Conservation (phyloP, 2,797 vertebrate species). For the Eulemur mongoz region DNA sequence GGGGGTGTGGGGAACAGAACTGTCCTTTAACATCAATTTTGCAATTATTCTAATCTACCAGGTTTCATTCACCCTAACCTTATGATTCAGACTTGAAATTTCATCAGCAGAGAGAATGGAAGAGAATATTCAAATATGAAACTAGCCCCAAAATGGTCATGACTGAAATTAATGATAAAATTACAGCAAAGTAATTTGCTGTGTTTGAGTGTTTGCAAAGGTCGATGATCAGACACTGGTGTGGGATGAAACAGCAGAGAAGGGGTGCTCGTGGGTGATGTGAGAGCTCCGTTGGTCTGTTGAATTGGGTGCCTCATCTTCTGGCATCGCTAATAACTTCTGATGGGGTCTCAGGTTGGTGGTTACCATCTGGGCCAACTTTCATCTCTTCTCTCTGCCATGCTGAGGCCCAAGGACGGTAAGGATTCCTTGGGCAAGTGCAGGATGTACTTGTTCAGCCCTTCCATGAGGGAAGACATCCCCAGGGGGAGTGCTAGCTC, state of each 20-base stretch:
- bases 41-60: neutral
- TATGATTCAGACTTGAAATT: neutral
- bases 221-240: accelerated
- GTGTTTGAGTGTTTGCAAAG: too few relatives aligned
- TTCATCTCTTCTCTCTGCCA: neutral
- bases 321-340: neutral
- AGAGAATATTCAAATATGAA: neutral
- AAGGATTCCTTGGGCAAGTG: neutral
- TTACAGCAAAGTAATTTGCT: too few relatives aligned
- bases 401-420: neutral
- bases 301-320: accelerated
- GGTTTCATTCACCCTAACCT: neutral
- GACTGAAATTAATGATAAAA: neutral
- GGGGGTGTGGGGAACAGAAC: accelerated
- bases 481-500: neutral
- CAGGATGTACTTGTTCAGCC: neutral
- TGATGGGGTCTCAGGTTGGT: neutral
- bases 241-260: neutral
- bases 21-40: neutral
- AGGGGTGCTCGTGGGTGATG: accelerated
- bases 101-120: neutral
- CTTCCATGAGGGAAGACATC: accelerated
- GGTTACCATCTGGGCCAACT: accelerated
- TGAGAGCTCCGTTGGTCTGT: accelerated
- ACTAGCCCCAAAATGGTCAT: neutral